Evolutionary conservation across 2,113 vertebrate genomes (phyloP).

Genomic region (Camelus dromedarius): DNA sequence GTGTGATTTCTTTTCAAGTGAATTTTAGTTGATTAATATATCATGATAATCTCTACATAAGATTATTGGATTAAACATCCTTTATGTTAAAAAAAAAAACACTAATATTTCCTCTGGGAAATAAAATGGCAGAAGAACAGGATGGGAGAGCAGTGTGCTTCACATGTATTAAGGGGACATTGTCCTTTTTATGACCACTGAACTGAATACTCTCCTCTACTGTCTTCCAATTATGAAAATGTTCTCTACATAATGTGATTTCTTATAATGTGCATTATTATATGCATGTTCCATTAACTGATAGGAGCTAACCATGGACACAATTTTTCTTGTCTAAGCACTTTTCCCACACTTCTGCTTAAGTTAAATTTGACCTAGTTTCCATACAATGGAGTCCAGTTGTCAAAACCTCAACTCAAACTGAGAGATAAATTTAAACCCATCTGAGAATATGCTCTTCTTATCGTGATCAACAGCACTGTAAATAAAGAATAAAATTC

Average conservation of each 20-base stretch:
- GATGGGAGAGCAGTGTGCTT: conserved; percentile 25
- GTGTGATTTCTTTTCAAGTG: conserved; percentile 46
- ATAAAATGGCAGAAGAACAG: conserved; percentile 53
- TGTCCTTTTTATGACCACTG: conserved; percentile 49
- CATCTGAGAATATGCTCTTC: neutral
- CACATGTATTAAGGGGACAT: conserved; percentile 39
- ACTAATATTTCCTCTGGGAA: conserved; percentile 66
- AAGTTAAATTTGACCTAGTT: neutral
- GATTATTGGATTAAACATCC: conserved; percentile 61
- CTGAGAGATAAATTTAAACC: neutral
- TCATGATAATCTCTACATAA: conserved; percentile 62
- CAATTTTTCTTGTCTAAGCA: neutral
- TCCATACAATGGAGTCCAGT: neutral
- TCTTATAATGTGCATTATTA: conserved; percentile 32
- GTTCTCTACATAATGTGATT: conserved; percentile 42
- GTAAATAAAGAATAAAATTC: neutral
- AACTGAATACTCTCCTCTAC: conserved; percentile 53
- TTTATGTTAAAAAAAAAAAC: conserved; percentile 36
- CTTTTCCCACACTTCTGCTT: neutral
- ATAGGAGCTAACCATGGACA: neutral
- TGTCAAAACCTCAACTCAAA: neutral
- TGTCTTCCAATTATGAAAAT: conserved; percentile 65
- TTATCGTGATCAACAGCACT: neutral
- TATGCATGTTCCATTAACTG: conserved; percentile 27
- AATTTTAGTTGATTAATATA: conserved; percentile 39